Conservation (phyloP, 2,797 vertebrate genomes). For the Galago senegalensis region DNA sequence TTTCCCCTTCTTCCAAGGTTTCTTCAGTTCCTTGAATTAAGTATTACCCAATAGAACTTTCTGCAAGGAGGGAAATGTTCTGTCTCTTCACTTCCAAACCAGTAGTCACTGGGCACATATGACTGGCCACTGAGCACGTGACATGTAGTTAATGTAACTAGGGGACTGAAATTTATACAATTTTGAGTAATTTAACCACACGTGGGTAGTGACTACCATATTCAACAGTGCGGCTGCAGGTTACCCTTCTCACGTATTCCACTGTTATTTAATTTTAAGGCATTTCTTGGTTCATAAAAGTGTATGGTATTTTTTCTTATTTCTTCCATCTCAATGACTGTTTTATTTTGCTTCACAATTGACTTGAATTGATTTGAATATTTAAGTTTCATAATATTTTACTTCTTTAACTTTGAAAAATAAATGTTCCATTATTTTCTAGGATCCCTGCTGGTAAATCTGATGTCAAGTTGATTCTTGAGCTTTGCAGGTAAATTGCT, state of each 20-base stretch:
- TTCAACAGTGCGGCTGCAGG: neutral
- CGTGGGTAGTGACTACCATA: neutral
- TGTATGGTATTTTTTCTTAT: neutral
- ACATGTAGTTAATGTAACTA: constrained; percentile 7
- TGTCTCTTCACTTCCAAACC: neutral
- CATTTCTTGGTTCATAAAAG: neutral
- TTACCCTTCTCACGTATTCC: neutral
- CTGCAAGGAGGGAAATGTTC: neutral
- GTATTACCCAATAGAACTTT: neutral
- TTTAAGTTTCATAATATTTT: neutral
- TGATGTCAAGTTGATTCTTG: neutral
- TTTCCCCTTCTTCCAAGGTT: neutral
- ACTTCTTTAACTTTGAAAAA: constrained; percentile 48
- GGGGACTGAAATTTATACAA: constrained; percentile 8
- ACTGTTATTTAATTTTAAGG: neutral
- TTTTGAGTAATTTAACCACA: constrained; percentile 4
- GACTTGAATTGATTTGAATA: constrained; percentile 20
- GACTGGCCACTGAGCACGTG: neutral
- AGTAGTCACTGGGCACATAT: neutral
- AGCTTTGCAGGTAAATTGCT: neutral
- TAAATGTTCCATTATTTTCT: neutral
- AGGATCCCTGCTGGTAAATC: neutral
- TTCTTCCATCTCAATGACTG: neutral
- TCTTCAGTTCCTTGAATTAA: constrained; percentile 1
- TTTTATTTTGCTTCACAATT: constrained; percentile 44